Base-by-base conservation (phyloP, 1,140 invertebrate species). In the Drosophila arawakana region DNA sequence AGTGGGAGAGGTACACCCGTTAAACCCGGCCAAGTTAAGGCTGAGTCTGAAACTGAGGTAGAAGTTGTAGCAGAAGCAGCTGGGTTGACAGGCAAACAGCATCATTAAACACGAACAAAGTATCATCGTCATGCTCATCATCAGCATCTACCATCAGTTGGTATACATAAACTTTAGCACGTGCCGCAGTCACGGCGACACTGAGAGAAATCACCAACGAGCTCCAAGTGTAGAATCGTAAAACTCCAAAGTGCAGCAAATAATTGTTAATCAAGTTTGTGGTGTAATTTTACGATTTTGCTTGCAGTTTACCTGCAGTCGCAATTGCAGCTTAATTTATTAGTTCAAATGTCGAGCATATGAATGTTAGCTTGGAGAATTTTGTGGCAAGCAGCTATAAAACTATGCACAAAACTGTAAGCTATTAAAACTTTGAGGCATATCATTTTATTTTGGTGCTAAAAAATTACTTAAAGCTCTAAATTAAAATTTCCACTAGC, bases 71-170 rank as follows among this genome's bases (percentile, higher is more conserved):
- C 35, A n/a, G 54, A 15, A 15, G 44, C 59, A 49, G 52, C 34
- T 9, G 46, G 55, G 67, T 66, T 81, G 81, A 85, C 74, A 78
- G 70, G 58, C 83, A 86, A 86, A 86, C 73, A 78, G 83, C 83
- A 88, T 88, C 83, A 88, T 88, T 88, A 89, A 88, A 88, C 84
- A 88, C 80, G 80, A 79, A 80, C 84, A 88, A 88, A 88, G 84
- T 88, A 67, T 80, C 82, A 73, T 80, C 78, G 61, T 82, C 81
- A 62, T 78, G 66, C 65, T 74, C 80, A 77, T 78, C 80, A 65
- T 52, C 80, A 69, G 34, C 37, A 69, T 6, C 80, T 41, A 57
- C 39, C 76, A 83, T 59, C 80, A 80, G 58, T 65, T 79, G 71
- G 66, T 76, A 72, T 69, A 82, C 76, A 86, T 88, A 75, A 86